Evolutionary conservation across 2,113 vertebrate genomes (phyloP).

Genomic region (Steatornis caripensis): DNA sequence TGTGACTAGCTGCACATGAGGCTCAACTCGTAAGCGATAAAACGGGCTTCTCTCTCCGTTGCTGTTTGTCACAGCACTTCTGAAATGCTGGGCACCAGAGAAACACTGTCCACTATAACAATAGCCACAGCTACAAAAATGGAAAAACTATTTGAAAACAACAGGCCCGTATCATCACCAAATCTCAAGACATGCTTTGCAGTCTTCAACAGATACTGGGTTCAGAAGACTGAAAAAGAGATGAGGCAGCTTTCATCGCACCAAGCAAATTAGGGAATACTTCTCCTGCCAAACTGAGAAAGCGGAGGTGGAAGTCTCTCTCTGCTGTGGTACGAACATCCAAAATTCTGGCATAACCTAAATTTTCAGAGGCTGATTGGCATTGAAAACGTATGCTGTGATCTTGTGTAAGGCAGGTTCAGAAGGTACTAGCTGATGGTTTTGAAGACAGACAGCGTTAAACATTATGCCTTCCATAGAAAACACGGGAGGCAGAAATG

Average conservation of each 20-base stretch:
- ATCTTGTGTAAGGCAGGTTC: not conserved
- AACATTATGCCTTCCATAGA: not conserved
- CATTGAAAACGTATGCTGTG: not conserved
- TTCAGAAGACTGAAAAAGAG: not conserved
- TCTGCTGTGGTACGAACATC: not conserved
- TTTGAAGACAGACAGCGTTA: not conserved
- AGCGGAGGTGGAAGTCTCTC: not conserved
- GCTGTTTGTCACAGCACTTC: not conserved
- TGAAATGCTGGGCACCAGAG: not conserved
- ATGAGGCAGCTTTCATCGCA: slow-evolving; percentile 8
- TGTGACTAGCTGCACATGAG: not conserved
- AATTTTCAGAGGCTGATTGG: not conserved
- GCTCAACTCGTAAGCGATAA: not conserved
- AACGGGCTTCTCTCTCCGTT: not conserved
- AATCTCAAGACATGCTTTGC: not conserved
- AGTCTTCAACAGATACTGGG: not conserved
- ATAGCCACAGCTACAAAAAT: not conserved
- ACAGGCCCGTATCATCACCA: fast-evolving
- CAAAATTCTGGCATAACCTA: not conserved
- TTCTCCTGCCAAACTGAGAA: slow-evolving; percentile 21
- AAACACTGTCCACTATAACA: not conserved
- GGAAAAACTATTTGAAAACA: not conserved
- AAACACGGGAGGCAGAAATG: not conserved
- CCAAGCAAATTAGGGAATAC: not conserved
- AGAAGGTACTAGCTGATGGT: not conserved